phyloP scores from a whole-genome alignment of 2,797 vertebrate genomes.

The Liasis olivaceus region DNA sequence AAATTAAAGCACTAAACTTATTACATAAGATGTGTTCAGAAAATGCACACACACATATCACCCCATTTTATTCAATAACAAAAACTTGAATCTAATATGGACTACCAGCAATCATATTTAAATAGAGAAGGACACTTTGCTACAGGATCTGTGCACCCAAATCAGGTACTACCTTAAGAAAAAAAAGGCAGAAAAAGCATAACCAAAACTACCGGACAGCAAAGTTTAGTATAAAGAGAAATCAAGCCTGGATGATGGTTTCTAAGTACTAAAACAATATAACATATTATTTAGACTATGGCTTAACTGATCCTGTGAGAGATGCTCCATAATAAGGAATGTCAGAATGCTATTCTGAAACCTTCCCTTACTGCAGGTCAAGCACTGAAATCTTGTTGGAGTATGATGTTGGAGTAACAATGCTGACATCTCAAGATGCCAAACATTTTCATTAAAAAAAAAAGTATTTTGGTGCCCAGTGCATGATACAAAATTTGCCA shows the following conservation, averaged over 20 bases:
- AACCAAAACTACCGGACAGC: not conserved
- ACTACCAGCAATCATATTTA: conserved; percentile 21
- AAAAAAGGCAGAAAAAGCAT: not conserved
- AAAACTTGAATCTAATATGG: conserved; percentile 40
- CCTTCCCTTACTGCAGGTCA: not conserved
- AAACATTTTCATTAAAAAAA: not conserved
- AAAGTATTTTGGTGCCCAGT: not conserved
- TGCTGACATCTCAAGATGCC: not conserved
- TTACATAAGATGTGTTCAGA: not conserved
- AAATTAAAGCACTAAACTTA: conserved; percentile 8
- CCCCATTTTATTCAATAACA: conserved; percentile 31
- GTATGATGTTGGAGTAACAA: not conserved
- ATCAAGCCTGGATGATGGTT: not conserved
- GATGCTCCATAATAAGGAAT: not conserved
- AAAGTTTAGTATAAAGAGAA: not conserved
- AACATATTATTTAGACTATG: not conserved
- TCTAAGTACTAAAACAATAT: not conserved
- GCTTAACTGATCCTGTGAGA: not conserved
- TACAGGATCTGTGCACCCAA: not conserved
- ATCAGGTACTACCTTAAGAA: not conserved
- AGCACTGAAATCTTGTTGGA: not conserved
- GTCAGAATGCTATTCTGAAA: not conserved
- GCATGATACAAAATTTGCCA: not conserved
- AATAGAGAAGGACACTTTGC: conserved; percentile 5
- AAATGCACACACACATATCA: not conserved